Evolutionary conservation across 2,113 vertebrate species (phyloP).

Genomic region (Corythaixoides concolor): DNA sequence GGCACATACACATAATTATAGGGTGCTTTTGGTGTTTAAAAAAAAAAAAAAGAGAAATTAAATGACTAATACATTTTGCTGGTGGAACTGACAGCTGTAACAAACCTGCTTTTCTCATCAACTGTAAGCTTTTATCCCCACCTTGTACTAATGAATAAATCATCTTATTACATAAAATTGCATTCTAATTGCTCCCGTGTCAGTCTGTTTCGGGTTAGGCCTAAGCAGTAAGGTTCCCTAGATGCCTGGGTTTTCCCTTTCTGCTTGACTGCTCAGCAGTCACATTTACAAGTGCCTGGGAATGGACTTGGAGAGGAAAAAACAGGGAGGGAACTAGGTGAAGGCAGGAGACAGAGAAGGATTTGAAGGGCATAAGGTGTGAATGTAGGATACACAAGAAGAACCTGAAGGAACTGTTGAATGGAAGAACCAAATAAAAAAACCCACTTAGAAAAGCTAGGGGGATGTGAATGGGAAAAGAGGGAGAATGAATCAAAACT

Average conservation of each 20-base stretch:
- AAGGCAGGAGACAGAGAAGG: background rate
- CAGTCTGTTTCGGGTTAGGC: slow-evolving; percentile 21
- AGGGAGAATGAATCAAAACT: slow-evolving; percentile 24
- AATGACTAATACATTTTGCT: slow-evolving; percentile 50
- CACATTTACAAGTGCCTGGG: background rate
- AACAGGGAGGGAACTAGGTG: background rate
- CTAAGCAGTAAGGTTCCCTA: background rate
- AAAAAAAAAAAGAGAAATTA: background rate
- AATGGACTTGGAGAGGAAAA: background rate
- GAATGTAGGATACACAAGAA: background rate
- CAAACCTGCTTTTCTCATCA: slow-evolving; percentile 36
- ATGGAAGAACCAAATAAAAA: background rate
- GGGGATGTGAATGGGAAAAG: slow-evolving; percentile 10
- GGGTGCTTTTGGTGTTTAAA: background rate
- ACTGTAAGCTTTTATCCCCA: slow-evolving; percentile 41
- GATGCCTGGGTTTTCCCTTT: slow-evolving; percentile 20
- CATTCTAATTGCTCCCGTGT: background rate
- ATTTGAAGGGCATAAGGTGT: background rate
- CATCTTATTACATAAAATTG: slow-evolving; percentile 65
- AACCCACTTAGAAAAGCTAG: background rate
- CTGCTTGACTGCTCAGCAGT: background rate
- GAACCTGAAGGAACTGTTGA: background rate
- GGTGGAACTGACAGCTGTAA: slow-evolving; percentile 41
- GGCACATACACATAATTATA: slow-evolving; percentile 31
- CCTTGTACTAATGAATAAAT: slow-evolving; percentile 54